These are phyloP conservation scores for Herminia tarsipennalis DNA, from an alignment of 2,888 invertebrate genomes.

Conservation along the genomic window DNA sequence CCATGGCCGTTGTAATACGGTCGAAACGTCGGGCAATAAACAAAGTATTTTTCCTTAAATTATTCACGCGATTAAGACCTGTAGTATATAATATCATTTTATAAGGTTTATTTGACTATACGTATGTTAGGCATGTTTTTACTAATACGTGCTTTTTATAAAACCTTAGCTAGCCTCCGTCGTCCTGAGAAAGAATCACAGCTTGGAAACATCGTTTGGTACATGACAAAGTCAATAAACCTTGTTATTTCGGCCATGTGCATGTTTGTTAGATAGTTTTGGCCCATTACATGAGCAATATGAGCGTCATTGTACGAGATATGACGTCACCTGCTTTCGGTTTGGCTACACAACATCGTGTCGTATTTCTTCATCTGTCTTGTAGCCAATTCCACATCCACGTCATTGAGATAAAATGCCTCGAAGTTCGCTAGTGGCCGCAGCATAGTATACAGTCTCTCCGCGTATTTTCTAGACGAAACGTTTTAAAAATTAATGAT, in stretches of 20 bases:
- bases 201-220: no score
- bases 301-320: background rate
- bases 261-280: background rate
- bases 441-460: slow-evolving; percentile 83
- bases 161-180: no score
- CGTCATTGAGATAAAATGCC: slow-evolving; percentile 78
- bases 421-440: slow-evolving; percentile 82
- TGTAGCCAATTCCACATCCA: slow-evolving; percentile 68
- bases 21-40: no score
- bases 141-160: no score
- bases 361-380: slow-evolving; percentile 79
- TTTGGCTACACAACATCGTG: slow-evolving; percentile 44
- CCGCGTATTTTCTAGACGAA: slow-evolving; percentile 82
- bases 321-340: slow-evolving; percentile 52
- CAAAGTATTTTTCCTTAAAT: no score
- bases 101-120: no score
- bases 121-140: no score
- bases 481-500: no score
- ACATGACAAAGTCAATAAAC: background rate
- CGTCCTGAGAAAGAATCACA: no score
- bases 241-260: background rate
- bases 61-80: no score
- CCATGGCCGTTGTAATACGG: no score
- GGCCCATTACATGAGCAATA: slow-evolving; percentile 7
- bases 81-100: no score